Evolutionary conservation across 2,797 vertebrate species (phyloP), one percentile per base, ranked within the genome.

Genomic region (Rhinella marina): DNA sequence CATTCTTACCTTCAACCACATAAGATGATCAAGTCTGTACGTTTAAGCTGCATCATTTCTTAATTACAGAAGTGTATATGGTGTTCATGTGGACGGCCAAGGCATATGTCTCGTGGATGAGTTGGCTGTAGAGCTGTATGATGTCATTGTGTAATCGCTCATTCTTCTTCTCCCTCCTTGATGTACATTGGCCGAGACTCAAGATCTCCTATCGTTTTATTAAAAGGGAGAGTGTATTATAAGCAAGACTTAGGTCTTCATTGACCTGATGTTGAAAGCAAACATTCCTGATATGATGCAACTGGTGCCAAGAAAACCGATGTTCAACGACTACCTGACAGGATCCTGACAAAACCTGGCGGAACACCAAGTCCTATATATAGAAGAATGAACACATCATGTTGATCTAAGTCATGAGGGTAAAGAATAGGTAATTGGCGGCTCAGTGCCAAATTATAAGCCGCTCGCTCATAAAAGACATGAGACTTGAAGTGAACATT

Each of bases 111-210:
- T 88, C 61, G 57, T 75, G 86, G 85, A 80, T 81, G 29, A 25
- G 79, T 90, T 93, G 91, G 93, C 92, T 80, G 62, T 64, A 86
- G 27, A 68, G 54, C 32, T 66, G 21, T n/a, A 54, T 93, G 93
- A 95, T 91, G 91, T 92, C 90, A 94, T 92, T 90, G 91, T 88
- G 89, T 78, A 89, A 88, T 76, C 1, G 16, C 29, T 77, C 27
- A 72, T 87, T 83, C 73, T 1, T 13, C 90, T 82, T 90, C 88
- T 82, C 3, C 41, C 86, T 88, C 70, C 83, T 90, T 83, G 85
- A 88, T 87, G 59, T 90, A 32, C 83, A 89, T 90, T 90, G 92
- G 89, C 52, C 11, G 64, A 25, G 72, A 81, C 14, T 91, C 90
- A 88, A 7, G 64, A 83, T 92, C 92, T 87, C 88, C 81, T 82